Evolutionary conservation across 2,888 invertebrate genomes (phyloP).

Genomic region (Arenicola marina): DNA sequence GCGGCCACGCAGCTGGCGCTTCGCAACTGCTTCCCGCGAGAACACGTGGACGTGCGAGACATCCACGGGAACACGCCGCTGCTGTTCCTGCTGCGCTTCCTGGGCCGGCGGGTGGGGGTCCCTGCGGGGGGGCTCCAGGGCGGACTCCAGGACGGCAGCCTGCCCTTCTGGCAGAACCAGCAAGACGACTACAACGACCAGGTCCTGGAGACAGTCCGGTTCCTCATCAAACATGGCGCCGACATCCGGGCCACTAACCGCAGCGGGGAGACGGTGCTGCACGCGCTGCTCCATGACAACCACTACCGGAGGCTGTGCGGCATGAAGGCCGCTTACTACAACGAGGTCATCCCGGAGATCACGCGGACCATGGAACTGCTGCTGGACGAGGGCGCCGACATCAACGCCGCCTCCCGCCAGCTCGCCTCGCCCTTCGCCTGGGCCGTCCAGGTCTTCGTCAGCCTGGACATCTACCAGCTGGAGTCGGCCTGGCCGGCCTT

Average conservation of each 20-base stretch:
- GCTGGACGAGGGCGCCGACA: not conserved
- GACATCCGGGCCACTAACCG: conserved; percentile 5
- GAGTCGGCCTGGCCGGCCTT: conserved; percentile 13
- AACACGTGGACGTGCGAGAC: not conserved
- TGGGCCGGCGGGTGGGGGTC: not conserved
- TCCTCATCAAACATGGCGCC: conserved; percentile 12
- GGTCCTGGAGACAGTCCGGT: conserved; percentile 2
- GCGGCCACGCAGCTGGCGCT: not conserved
- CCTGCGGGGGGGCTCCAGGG: not conserved
- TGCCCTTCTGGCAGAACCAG: not conserved
- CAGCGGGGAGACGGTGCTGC: conserved; percentile 8
- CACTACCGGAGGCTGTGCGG: conserved; percentile 3
- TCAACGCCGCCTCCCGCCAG: not conserved
- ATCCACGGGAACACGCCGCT: conserved; percentile 7
- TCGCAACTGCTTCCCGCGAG: not conserved
- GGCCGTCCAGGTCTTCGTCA: conserved; percentile 8
- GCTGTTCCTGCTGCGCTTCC: not conserved
- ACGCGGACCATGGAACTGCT: conserved; percentile 14
- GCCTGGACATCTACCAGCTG: conserved; percentile 4
- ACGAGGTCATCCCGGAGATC: conserved; percentile 12
- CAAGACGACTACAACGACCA: not conserved
- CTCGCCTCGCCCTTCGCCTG: conserved; percentile 9
- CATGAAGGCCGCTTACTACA: not conserved
- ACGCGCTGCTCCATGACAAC: conserved; percentile 7
- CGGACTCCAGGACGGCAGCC: not conserved